Conservation (phyloP, 1,140 invertebrate species). For the Drosophila aff. region DNA sequence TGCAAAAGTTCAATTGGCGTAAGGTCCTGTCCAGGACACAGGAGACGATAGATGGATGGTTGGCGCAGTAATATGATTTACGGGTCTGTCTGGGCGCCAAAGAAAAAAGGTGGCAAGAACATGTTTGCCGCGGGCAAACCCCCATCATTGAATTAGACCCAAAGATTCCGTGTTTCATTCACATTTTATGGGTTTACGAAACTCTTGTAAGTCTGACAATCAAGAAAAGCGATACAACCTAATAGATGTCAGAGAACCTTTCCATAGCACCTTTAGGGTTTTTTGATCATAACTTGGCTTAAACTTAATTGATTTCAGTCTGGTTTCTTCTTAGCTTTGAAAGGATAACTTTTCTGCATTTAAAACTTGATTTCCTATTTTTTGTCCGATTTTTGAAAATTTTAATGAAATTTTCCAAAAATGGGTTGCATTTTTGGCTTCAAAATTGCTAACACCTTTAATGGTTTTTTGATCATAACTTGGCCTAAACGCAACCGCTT, state of each 20-base stretch:
- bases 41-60: slow-evolving; percentile 6
- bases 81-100: slow-evolving; percentile 39
- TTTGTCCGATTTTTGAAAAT: too few species aligned
- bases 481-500: too few species aligned
- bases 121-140: neutral
- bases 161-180: neutral
- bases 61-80: slow-evolving; percentile 66
- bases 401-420: too few species aligned
- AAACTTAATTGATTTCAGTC: too few species aligned
- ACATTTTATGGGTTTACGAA: neutral
- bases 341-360: too few species aligned
- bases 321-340: too few species aligned
- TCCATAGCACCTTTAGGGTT: too few species aligned
- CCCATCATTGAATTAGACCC: slow-evolving; percentile 4
- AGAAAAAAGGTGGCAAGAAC: neutral
- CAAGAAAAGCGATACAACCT: neutral
- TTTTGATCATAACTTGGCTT: too few species aligned
- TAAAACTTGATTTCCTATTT: too few species aligned
- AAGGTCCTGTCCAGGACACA: slow-evolving; percentile 22
- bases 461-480: too few species aligned
- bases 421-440: too few species aligned
- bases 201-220: neutral
- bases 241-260: neutral
- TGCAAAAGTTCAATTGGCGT: slow-evolving; percentile 43
- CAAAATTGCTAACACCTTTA: too few species aligned